These are phyloP conservation scores for Sylvicapra grimmia DNA, from an alignment of 2,113 vertebrate species.

Conservation along the genomic window DNA sequence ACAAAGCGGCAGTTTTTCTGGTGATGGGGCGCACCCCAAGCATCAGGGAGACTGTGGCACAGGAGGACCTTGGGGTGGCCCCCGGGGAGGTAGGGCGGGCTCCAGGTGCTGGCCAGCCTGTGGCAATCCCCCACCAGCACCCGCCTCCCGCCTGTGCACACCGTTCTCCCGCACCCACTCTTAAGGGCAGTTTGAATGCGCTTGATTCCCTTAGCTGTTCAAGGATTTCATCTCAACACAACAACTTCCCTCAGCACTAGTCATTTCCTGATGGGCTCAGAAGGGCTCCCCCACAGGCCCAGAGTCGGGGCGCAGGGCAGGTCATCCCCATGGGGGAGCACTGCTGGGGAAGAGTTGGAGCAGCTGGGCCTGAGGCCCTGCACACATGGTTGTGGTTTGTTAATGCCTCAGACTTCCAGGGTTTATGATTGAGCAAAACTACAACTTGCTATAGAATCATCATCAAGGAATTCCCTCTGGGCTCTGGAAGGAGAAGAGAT, in stretches of 20 bases:
- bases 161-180: not conserved
- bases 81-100: not conserved
- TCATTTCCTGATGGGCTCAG: not conserved
- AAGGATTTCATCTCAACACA: too few relatives aligned
- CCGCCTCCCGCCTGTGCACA: rapidly evolving
- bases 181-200: not conserved
- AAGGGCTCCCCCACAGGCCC: not conserved
- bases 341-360: not conserved
- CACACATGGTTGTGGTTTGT: not conserved
- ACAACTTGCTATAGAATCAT: not conserved
- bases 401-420: not conserved
- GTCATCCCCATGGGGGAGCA: not conserved
- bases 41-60: not conserved
- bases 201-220: not conserved
- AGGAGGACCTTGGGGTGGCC: not conserved
- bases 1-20: not conserved
- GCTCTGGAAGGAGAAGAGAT: not conserved
- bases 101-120: not conserved
- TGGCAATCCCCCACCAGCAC: not conserved
- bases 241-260: not conserved
- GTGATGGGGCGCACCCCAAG: not conserved
- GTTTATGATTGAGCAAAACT: not conserved
- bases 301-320: rapidly evolving
- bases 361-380: too few relatives aligned
- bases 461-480: not conserved